phyloP scores from a whole-genome alignment of 2,797 vertebrate genomes.

The Crenichthys baileyi region DNA sequence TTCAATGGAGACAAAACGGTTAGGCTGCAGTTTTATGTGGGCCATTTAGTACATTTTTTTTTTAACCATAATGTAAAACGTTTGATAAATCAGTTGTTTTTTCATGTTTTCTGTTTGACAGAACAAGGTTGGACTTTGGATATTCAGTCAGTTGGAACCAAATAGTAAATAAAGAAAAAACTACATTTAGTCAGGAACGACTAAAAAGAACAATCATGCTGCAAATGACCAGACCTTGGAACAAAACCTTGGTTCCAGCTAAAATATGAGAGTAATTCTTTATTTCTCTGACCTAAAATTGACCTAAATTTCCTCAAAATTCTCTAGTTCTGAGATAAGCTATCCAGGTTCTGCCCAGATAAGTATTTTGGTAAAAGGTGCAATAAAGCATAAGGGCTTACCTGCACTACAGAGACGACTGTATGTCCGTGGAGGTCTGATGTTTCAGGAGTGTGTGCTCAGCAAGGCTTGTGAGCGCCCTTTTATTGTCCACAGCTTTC shows the following conservation, averaged over 20 bases:
- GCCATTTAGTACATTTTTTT: not conserved
- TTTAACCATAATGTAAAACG: not conserved
- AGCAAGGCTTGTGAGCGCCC: not conserved
- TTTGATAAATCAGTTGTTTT: not conserved
- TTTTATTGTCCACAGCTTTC: constrained; percentile 56
- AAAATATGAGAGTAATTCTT: not conserved
- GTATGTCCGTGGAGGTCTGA: constrained; percentile 32
- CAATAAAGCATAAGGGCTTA: constrained; percentile 36
- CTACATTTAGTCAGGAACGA: not conserved
- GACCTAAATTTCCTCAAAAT: not conserved
- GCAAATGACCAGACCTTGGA: not conserved
- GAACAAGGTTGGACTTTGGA: not conserved
- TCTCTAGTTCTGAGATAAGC: not conserved
- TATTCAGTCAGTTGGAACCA: not conserved
- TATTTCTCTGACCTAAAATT: not conserved
- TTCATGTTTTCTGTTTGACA: not conserved
- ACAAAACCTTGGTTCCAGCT: not conserved
- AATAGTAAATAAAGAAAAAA: not conserved
- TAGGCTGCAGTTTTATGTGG: not conserved
- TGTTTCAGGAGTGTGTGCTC: constrained; percentile 57
- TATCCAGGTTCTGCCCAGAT: not conserved
- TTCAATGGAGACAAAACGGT: not conserved
- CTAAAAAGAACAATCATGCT: not conserved
- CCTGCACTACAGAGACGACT: constrained; percentile 45
- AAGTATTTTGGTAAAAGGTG: not conserved